Base-by-base conservation (phyloP, 2,888 invertebrate genomes). In the Drosophila neutralis region DNA sequence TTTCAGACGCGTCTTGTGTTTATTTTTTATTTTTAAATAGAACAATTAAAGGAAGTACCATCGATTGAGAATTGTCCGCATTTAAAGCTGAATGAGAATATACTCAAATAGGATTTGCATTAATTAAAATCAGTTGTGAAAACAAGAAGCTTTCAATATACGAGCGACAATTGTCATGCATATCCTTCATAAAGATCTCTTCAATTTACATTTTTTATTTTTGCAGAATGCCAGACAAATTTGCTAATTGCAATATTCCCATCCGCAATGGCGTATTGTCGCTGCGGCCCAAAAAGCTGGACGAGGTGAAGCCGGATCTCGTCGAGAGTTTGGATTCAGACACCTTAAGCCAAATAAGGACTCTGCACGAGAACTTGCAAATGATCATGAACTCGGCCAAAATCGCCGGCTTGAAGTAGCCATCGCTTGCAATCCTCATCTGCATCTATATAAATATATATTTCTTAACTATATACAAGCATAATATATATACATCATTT, bases 201-300 rank as follows among this genome's bases (percentile, higher is more conserved):
- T 40, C 18, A 40, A n/a, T 40, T n/a, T 40, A 52, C 3, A 21
- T 15, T 13, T 21, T 10, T 2, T 15, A 7, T n/a, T 13, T 38
- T 49, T 21, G 0, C 33, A 92, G 92, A 2, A 75, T 90, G 79
- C 92, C 92, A 3, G 92, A 92, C 56, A 89, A 89, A 60, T 88
- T 86, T 62, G 93, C 93, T 4, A 93, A 93, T 69, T 91, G 93
- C 0, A 93, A 93, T 82, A 93, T 93, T 68, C 93, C 93, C 42
- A 85, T 93, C 18, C 83, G 89, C n/a, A 91, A 93, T 81, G 93
- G 93, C 64, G 88, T 93, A 0, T 73, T 93, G 4, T 93, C 92
- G 11, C 70, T 93, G 70, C 90, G 92, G 0, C 93, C 93, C 24
- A 92, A 92, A 60, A 90, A 89, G 42, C 75, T 93, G 15, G 65